These are phyloP conservation scores for Myoxocephalus aenaeus DNA, from an alignment of 2,797 vertebrate genomes.

Conservation along the genomic window DNA sequence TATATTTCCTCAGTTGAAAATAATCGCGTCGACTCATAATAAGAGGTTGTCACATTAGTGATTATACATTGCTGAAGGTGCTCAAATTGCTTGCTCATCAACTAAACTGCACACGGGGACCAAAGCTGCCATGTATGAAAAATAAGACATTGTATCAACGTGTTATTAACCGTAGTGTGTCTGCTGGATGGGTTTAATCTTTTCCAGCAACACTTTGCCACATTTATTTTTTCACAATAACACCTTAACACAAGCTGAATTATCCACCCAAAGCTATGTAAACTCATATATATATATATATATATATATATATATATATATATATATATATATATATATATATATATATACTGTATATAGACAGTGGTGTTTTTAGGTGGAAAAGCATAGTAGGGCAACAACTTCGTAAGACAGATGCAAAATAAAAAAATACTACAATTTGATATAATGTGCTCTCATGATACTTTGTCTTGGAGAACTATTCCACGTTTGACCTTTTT, in stretches of 20 bases:
- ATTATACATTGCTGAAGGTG: constrained; percentile 71
- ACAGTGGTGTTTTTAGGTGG: no score
- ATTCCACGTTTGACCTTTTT: neutral
- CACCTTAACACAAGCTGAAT: no score
- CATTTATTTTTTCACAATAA: no score
- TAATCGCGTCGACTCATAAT: constrained; percentile 77
- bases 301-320: no score
- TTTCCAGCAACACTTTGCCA: neutral
- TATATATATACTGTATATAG: no score
- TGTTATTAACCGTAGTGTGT: constrained; percentile 10
- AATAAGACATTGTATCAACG: constrained; percentile 12
- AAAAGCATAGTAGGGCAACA: no score
- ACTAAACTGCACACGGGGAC: constrained; percentile 49
- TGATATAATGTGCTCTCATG: no score
- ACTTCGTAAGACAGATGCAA: no score
- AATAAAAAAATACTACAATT: neutral
- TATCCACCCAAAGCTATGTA: no score
- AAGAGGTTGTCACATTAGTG: constrained; percentile 75
- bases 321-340: no score
- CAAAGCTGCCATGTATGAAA: constrained; percentile 26
- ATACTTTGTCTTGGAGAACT: neutral
- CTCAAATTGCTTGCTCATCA: constrained; percentile 61
- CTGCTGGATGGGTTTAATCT: neutral
- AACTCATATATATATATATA: no score
- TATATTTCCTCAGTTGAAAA: constrained; percentile 75